A percentile compares a stretch with the other conserved stretches of the same genome.
Conservation (phyloP, 1,140 invertebrate genomes). For the Apolygus lucorum region DNA sequence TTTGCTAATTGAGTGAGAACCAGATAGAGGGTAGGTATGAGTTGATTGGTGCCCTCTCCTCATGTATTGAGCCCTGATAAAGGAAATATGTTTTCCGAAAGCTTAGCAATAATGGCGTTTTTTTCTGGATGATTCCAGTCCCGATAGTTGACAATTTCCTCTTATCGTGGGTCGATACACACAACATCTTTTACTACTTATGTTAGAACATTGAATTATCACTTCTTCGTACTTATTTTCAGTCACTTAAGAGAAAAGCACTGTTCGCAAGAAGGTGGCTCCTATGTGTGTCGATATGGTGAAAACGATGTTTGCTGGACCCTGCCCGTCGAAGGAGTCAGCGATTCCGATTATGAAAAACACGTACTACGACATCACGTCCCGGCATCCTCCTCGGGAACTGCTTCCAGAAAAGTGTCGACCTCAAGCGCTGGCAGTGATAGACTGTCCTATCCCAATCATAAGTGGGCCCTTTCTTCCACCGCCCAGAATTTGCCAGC, state of each 20-base stretch:
- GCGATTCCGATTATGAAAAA: conserved; percentile 77
- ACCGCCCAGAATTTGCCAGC: conserved; percentile 91
- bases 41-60: not conserved
- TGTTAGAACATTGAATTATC: not conserved
- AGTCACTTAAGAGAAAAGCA: conserved; percentile 75
- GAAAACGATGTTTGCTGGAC: conserved; percentile 78
- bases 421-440: conserved; percentile 14
- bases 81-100: no score
- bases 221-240: conserved; percentile 31
- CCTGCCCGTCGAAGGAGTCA: conserved; percentile 78
- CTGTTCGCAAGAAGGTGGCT: conserved; percentile 78
- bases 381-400: not conserved
- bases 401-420: conserved; percentile 16
- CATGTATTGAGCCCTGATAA: not conserved
- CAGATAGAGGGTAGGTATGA: no score
- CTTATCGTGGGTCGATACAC: no score
- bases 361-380: conserved; percentile 73
- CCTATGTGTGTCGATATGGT: conserved; percentile 81
- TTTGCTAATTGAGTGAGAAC: no score
- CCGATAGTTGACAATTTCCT: no score
- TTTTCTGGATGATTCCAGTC: no score
- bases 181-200: no score
- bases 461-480: conserved; percentile 66
- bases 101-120: no score
- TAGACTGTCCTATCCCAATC: conserved; percentile 34